Evolutionary conservation across 2,113 vertebrate species (phyloP).

Genomic region (Centropus bengalensis): DNA sequence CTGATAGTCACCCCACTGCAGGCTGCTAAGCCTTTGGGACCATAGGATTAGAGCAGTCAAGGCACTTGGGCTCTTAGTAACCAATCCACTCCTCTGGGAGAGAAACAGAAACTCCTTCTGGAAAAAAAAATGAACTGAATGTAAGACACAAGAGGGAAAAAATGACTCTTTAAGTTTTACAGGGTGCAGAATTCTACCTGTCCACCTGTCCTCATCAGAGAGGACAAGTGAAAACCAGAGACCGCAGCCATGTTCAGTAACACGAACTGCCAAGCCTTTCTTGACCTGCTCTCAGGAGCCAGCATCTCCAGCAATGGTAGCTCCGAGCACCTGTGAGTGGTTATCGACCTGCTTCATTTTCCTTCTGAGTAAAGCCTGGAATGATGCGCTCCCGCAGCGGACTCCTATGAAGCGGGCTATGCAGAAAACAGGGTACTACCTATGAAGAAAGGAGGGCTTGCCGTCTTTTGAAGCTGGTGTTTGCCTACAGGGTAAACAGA

Average conservation of each 20-base stretch:
- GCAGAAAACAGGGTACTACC: not conserved
- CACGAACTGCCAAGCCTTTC: not conserved
- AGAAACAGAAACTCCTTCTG: not conserved
- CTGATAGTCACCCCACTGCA: not conserved
- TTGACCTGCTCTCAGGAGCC: not conserved
- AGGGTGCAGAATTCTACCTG: fast-evolving
- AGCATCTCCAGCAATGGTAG: not conserved
- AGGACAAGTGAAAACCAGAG: not conserved
- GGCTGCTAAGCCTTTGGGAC: not conserved
- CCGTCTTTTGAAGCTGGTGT: not conserved
- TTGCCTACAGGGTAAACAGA: not conserved
- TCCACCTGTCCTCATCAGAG: not conserved
- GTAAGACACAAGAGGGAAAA: not conserved
- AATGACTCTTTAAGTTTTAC: not conserved
- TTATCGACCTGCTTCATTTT: not conserved
- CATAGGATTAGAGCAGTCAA: fast-evolving
- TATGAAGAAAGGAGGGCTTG: not conserved
- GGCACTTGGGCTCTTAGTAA: not conserved
- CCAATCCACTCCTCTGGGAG: not conserved
- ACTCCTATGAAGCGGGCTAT: not conserved
- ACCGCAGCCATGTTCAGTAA: not conserved
- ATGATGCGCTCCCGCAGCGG: fast-evolving
- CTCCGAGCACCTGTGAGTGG: not conserved
- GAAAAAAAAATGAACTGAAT: not conserved
- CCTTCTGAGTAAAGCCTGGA: not conserved